Percentiles rank a stretch among this genome's conserved stretches.
Conservation (phyloP, 2,888 invertebrate genomes). For the Eupithecia inturbata region DNA sequence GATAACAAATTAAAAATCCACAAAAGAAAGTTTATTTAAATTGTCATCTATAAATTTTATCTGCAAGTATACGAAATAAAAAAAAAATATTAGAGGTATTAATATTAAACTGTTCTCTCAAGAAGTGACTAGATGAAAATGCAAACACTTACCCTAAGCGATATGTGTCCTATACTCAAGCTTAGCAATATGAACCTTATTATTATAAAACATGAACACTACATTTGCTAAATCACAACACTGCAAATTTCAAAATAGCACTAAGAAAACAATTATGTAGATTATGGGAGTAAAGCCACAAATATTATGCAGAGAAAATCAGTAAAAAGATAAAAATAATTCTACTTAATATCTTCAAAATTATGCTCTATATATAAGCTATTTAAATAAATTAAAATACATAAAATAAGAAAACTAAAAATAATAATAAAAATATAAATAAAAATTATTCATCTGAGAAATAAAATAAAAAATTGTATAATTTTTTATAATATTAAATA, state of each 20-base stretch:
- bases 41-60: neutral
- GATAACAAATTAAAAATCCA: neutral
- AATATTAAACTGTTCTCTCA: neutral
- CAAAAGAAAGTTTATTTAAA: neutral
- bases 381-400: no score
- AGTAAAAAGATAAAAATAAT: neutral
- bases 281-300: neutral
- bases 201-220: conserved; percentile 45
- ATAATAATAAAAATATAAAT: no score
- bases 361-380: no score
- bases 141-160: conserved; percentile 51
- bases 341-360: no score
- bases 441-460: no score
- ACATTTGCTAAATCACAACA: conserved; percentile 67
- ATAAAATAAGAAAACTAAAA: no score
- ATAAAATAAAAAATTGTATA: no score
- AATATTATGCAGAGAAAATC: neutral
- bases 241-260: conserved; percentile 51
- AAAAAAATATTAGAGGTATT: neutral
- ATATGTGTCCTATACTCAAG: conserved; percentile 64
- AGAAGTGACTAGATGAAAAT: conserved; percentile 52
- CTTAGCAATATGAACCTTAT: conserved; percentile 56
- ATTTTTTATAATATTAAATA: no score
- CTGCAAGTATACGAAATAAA: neutral
- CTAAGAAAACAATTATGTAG: neutral